A percentile compares a stretch with the other conserved stretches of the same genome.
These are phyloP conservation scores for Brachynemurus nebulosus DNA, from an alignment of 2,888 invertebrate species.

Conservation along the genomic window DNA sequence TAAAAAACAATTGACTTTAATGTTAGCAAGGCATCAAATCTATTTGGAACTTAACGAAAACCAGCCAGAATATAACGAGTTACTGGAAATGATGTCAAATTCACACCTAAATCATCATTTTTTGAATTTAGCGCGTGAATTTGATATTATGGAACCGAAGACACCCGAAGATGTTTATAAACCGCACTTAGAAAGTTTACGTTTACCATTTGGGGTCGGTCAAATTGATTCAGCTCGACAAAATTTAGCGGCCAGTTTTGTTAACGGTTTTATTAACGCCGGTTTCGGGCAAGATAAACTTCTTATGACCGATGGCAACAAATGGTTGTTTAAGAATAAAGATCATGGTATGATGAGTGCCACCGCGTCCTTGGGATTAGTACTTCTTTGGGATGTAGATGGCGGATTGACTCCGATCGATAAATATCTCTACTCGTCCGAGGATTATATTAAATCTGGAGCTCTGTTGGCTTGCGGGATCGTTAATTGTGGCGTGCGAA, in stretches of 20 bases:
- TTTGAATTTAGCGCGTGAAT: conserved; percentile 81
- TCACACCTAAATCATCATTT: conserved; percentile 88
- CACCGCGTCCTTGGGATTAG: conserved; percentile 89
- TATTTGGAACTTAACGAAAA: conserved; percentile 76
- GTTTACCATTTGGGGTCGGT: conserved; percentile 45
- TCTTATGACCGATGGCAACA: conserved; percentile 69
- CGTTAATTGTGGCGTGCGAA: conserved; percentile 92
- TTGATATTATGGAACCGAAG: conserved; percentile 99
- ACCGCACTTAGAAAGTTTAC: conserved; percentile 79
- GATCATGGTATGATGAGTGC: conserved; percentile 97
- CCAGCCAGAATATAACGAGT: conserved; percentile 50
- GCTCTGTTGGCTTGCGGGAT: conserved; percentile 93
- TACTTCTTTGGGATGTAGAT: conserved; percentile 97
- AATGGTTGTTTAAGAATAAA: conserved; percentile 94
- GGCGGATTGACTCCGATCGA: conserved; percentile 33
- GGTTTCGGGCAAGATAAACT: conserved; percentile 92
- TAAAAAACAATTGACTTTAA: conserved; percentile 90
- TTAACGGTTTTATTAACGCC: conserved; percentile 97
- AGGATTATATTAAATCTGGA: conserved; percentile 95
- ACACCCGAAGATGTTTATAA: conserved; percentile 99
- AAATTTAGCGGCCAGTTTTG: conserved; percentile 94
- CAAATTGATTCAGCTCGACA: conserved; percentile 87
- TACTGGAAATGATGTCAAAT: conserved; percentile 87
- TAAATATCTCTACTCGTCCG: conserved; percentile 62
- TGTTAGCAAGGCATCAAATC: conserved; percentile 89